Base-by-base conservation (phyloP, 2,888 invertebrate species). In the Andrena camellia region DNA sequence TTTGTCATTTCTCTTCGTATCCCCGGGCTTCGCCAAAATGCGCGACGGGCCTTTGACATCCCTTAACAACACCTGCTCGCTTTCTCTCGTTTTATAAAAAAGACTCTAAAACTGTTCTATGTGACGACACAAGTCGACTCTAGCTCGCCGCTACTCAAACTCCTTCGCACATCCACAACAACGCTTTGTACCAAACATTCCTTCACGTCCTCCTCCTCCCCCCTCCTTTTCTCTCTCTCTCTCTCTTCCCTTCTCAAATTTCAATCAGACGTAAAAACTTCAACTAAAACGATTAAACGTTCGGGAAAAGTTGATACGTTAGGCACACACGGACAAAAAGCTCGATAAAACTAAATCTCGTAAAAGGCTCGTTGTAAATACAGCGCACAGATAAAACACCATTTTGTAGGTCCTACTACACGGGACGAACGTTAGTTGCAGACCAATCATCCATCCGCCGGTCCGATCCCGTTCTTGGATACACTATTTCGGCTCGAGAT, bases 221-320 rank as follows among this genome's bases (percentile, higher is more conserved):
- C 17, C 0, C 50, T 50, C 17, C 8, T 1, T 50, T 2, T 50
- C 13, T 42, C 3, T 17, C 8, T 10, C 66, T 33, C 26, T 78
- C 80, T 68, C 63, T 73, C 33, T 62, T 33, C 33, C 42, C 17
- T 42, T 17, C 23, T 35, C n/a, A 23, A 26, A 23, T 57, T 57
- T 10, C 20, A 20, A 20, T n/a, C 6, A 62, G 7, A 35, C 33
- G 62, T 35, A 33, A 20, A 33, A 62, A 54, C 35, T 31, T 7
- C 6, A 62, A 67, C 50, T 78, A 81, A 83, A 75, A 63, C 57
- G 64, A 62, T 33, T 42, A 23, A 77, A 63, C 48, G 26, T 71
- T 62, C 7, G 10, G n/a, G 31, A 57, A n/a, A 20, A 33, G 48
- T 31, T 29, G 35, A 60, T 10, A 17, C 26, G 33, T 23, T 31